Conservation (phyloP, 2,888 invertebrate species). For the Dryobota labecula region DNA sequence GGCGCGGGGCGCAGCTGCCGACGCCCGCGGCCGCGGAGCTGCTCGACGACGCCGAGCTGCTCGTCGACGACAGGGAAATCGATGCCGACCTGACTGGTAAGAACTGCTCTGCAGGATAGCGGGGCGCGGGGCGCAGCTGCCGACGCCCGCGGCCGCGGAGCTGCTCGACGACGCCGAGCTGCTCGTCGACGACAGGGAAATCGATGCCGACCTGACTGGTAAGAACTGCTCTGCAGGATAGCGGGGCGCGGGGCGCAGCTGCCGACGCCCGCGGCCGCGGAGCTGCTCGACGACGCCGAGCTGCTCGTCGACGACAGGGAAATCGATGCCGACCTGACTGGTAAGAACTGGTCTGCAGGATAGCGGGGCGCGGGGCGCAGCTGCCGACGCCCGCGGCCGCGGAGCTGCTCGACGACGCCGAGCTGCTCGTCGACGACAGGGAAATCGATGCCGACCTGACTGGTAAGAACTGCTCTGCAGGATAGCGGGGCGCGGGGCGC, state of each 20-base stretch:
- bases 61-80: slow-evolving; percentile 96
- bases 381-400: slow-evolving; percentile 94
- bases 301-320: slow-evolving; percentile 97
- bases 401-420: slow-evolving; percentile 98
- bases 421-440: slow-evolving; percentile 96
- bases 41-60: slow-evolving; percentile 97
- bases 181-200: slow-evolving; percentile 96
- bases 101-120: slow-evolving; percentile 98
- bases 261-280: slow-evolving; percentile 94
- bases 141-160: slow-evolving; percentile 94
- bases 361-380: slow-evolving; percentile 93
- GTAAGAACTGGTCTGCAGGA: slow-evolving; percentile 98
- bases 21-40: slow-evolving; percentile 95
- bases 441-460: slow-evolving; percentile 96
- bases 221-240: slow-evolving; percentile 98
- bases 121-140: slow-evolving; percentile 91
- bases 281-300: slow-evolving; percentile 98
- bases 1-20: slow-evolving; percentile 91
- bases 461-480: slow-evolving; percentile 98
- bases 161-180: slow-evolving; percentile 98
- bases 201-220: slow-evolving; percentile 96
- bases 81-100: slow-evolving; percentile 96
- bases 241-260: slow-evolving; percentile 92
- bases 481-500: slow-evolving; percentile 92
- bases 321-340: slow-evolving; percentile 96